These are phyloP conservation scores for Drosophila watanabei DNA, from an alignment of 1,140 invertebrate species.

Conservation along the genomic window DNA sequence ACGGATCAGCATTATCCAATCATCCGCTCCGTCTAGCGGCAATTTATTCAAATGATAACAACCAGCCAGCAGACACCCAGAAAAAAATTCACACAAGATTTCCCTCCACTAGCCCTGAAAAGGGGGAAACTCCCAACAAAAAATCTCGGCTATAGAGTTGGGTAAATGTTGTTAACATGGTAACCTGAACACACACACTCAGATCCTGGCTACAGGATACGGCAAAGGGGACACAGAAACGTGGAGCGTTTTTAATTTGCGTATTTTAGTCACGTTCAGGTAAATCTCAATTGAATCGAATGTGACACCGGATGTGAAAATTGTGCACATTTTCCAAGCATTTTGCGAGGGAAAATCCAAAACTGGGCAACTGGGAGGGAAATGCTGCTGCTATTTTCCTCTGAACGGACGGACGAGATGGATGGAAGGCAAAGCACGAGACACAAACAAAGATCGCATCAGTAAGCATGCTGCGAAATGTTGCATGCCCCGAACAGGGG, in stretches of 20 bases:
- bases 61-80: conserved; percentile 10
- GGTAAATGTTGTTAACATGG: conserved; percentile 70
- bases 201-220: conserved; percentile 18
- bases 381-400: conserved; percentile 26
- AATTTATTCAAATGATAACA: conserved; percentile 68
- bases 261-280: conserved; percentile 85
- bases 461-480: conserved; percentile 79
- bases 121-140: conserved; percentile 36
- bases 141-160: conserved; percentile 53
- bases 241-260: conserved; percentile 79
- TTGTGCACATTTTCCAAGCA: conserved; percentile 84
- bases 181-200: conserved; percentile 21
- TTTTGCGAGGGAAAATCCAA: conserved; percentile 44
- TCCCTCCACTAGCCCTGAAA: conserved; percentile 38
- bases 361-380: conserved; percentile 24
- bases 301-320: conserved; percentile 85
- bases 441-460: conserved; percentile 83
- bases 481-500: conserved; percentile 50
- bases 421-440: conserved; percentile 73
- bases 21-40: conserved; percentile 62
- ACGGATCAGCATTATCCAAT: conserved; percentile 57
- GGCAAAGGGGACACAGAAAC: conserved; percentile 12
- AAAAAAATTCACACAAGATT: conserved; percentile 51
- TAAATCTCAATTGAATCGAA: conserved; percentile 85
- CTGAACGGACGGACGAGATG: conserved; percentile 35